These are phyloP conservation scores for Struthio camelus DNA, from an alignment of 2,113 vertebrate species.

Conservation along the genomic window DNA sequence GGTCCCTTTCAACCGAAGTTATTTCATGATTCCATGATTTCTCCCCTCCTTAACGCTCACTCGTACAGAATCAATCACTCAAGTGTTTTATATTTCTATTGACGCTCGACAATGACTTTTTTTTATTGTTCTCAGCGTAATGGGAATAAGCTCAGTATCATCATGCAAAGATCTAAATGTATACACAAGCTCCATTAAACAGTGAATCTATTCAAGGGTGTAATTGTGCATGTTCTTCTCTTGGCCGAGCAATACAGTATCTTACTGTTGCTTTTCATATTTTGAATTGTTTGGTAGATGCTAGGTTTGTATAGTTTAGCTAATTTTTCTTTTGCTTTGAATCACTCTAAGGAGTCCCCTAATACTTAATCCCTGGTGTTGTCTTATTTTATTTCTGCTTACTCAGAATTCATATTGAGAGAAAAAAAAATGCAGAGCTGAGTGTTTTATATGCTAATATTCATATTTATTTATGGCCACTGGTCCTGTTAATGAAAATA, in stretches of 20 bases:
- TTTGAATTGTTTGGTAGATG: not conserved
- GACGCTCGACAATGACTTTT: not conserved
- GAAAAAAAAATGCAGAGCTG: not conserved
- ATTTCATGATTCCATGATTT: not conserved
- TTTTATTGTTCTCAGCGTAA: not conserved
- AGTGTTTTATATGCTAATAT: not conserved
- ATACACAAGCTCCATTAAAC: not conserved
- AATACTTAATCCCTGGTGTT: not conserved
- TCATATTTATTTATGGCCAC: not conserved
- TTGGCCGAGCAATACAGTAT: not conserved
- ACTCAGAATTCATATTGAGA: not conserved
- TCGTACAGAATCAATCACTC: not conserved
- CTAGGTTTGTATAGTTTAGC: not conserved
- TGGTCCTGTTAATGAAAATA: not conserved
- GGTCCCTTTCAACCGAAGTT: not conserved
- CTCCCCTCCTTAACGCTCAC: not conserved
- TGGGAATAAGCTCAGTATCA: not conserved
- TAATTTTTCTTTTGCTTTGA: not conserved
- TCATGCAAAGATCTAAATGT: not conserved
- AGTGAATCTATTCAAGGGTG: not conserved
- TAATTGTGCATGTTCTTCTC: not conserved
- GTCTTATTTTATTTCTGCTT: not conserved
- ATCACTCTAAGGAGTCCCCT: not conserved
- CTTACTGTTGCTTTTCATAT: not conserved
- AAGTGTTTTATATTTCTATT: not conserved